Evolutionary conservation across 1,140 invertebrate genomes (phyloP).

Genomic region (Lysiphlebus fabarum): DNA sequence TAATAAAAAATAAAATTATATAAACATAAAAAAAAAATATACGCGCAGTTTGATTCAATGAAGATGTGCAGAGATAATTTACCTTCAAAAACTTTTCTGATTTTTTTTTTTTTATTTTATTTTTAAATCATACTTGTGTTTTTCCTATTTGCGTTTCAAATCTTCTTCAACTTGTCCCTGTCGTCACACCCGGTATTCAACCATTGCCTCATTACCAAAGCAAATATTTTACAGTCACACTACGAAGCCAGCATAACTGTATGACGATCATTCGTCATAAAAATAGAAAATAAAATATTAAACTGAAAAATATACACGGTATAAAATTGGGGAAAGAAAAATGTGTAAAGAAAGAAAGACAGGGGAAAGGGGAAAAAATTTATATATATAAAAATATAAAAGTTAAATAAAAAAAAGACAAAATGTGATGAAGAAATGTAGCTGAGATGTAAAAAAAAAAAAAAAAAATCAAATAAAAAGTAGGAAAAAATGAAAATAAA

Average conservation of each 20-base stretch:
- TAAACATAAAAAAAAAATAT: too few species aligned
- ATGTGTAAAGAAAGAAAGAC: slow-evolving; percentile 25
- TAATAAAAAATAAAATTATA: too few species aligned
- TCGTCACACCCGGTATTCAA: slow-evolving; percentile 32
- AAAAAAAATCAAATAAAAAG: slow-evolving; percentile 5
- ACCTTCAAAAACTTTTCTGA: slow-evolving; percentile 33
- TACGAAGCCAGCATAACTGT: slow-evolving; percentile 30
- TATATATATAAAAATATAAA: slow-evolving; percentile 1
- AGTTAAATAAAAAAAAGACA: neutral
- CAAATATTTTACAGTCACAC: slow-evolving; percentile 55
- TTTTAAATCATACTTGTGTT: slow-evolving; percentile 11
- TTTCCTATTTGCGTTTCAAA: slow-evolving; percentile 51
- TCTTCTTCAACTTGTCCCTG: slow-evolving; percentile 33
- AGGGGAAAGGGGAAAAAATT: slow-evolving; percentile 27
- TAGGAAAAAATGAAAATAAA: slow-evolving; percentile 36
- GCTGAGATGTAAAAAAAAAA: slow-evolving; percentile 2
- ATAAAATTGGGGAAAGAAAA: slow-evolving; percentile 13
- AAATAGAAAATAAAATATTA: slow-evolving; percentile 24
- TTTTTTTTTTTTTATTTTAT: slow-evolving; percentile 2
- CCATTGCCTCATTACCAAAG: slow-evolving; percentile 56
- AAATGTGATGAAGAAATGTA: slow-evolving; percentile 5
- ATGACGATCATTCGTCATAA: slow-evolving; percentile 29
- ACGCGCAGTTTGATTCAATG: too few species aligned
- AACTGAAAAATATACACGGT: slow-evolving; percentile 5
- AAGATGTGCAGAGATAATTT: slow-evolving; percentile 44